These are phyloP conservation scores for Tolypeutes matacus DNA, from an alignment of 2,797 vertebrate species.

Conservation along the genomic window DNA sequence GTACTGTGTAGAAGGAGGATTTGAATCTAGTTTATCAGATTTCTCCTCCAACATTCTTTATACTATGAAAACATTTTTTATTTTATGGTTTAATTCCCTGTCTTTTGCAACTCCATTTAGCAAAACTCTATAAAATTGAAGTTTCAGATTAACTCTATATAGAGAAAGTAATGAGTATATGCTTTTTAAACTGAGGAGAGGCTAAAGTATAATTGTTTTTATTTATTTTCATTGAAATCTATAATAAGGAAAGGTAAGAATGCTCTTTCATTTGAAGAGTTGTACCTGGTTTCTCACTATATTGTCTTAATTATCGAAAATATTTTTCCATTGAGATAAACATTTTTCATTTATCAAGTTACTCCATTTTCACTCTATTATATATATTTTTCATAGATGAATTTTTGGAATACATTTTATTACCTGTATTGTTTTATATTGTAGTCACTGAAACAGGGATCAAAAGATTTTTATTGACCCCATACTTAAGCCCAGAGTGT, in stretches of 20 bases:
- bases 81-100: neutral
- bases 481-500: neutral
- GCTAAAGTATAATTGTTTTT: neutral
- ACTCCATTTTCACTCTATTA: neutral
- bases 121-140: neutral
- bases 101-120: neutral
- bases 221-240: conserved; percentile 40
- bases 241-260: neutral
- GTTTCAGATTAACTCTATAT: neutral
- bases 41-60: neutral
- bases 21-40: conserved; percentile 21
- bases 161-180: neutral
- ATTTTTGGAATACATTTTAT: conserved; percentile 6
- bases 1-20: neutral
- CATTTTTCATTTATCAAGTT: conserved; percentile 6
- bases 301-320: neutral
- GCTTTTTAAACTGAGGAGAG: conserved; percentile 1
- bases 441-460: neutral
- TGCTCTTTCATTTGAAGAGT: neutral
- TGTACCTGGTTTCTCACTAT: neutral
- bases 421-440: neutral
- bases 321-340: conserved; percentile 17
- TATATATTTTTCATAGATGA: neutral
- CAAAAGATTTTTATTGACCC: neutral
- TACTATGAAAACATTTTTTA: neutral